Evolutionary conservation across 1,140 invertebrate genomes (phyloP).

Genomic region (Arion vulgaris): DNA sequence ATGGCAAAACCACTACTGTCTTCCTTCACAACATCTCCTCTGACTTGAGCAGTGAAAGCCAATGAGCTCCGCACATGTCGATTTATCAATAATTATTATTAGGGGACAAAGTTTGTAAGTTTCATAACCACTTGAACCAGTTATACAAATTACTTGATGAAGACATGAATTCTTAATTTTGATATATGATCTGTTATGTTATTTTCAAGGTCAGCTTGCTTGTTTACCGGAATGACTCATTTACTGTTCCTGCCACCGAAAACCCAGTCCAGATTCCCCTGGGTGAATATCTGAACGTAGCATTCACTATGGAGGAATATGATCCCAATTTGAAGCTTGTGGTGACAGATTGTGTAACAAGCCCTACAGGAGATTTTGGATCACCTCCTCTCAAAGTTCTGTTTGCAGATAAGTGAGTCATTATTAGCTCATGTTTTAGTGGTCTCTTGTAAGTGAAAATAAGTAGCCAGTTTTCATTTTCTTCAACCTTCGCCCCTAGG

Average conservation of each 20-base stretch:
- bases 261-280: conserved; percentile 53
- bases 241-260: conserved; percentile 39
- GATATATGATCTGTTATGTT: not conserved
- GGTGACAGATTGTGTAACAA: conserved; percentile 57
- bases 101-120: no score
- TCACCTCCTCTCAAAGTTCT: conserved; percentile 48
- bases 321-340: conserved; percentile 59
- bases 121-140: no score
- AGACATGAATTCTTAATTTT: no score
- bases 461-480: no score
- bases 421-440: not conserved
- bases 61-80: no score
- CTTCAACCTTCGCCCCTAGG: no score
- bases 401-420: conserved; percentile 54
- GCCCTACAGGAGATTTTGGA: conserved; percentile 43
- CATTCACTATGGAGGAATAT: conserved; percentile 48
- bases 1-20: no score
- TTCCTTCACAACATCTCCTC: no score
- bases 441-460: no score
- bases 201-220: conserved; percentile 14
- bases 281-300: conserved; percentile 62
- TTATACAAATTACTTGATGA: no score
- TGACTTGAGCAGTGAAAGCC: no score
- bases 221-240: conserved; percentile 49
- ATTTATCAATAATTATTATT: no score